phyloP scores from a whole-genome alignment of 2,888 invertebrate species.

The Desoria tigrina region DNA sequence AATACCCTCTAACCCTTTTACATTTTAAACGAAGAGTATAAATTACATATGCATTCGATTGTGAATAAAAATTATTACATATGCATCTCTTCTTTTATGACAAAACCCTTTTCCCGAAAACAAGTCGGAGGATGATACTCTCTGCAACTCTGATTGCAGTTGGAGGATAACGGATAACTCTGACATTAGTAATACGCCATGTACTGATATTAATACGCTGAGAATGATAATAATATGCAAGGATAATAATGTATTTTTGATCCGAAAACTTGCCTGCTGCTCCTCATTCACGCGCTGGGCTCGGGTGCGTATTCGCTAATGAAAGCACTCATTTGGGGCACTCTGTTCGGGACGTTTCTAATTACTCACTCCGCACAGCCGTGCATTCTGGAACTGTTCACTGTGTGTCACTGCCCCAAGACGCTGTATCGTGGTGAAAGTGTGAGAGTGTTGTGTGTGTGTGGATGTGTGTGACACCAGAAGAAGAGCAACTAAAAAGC shows the following conservation, averaged over 20 bases:
- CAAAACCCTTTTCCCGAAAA: constrained; percentile 9
- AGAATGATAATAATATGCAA: not conserved
- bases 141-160: too few relatives aligned
- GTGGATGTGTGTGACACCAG: not conserved
- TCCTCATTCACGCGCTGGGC: too few relatives aligned
- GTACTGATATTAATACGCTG: too few relatives aligned
- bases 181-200: too few relatives aligned
- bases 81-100: constrained; percentile 11
- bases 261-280: too few relatives aligned
- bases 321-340: constrained; percentile 14
- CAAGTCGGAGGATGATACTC: not conserved
- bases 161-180: too few relatives aligned
- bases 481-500: not conserved
- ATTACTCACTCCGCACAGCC: constrained; percentile 19
- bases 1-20: constrained; percentile 9
- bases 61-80: constrained; percentile 3
- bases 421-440: too few relatives aligned
- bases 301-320: not conserved
- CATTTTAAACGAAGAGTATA: constrained; percentile 11
- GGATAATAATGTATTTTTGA: too few relatives aligned
- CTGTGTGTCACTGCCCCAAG: too few relatives aligned
- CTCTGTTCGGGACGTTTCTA: constrained; percentile 2
- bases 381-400: too few relatives aligned
- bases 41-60: constrained; percentile 19
- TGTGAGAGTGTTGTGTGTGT: not conserved